Evolutionary conservation across 1,140 invertebrate genomes (phyloP).

Genomic region (Hypothenemus hampei): DNA sequence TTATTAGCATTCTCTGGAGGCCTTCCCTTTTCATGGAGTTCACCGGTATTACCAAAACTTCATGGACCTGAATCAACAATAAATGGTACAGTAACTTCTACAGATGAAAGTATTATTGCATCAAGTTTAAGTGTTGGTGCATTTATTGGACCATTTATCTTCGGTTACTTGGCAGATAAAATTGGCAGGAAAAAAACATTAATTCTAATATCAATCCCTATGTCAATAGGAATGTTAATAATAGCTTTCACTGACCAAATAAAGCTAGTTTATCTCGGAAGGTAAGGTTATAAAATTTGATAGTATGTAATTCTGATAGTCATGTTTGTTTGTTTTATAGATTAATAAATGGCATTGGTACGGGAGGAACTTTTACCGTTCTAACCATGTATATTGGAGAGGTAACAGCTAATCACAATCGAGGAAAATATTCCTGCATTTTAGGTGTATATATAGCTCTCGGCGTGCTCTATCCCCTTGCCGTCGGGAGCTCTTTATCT

Average conservation of each 20-base stretch:
- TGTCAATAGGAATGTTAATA: constrained; percentile 5
- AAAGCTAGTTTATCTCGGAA: neutral
- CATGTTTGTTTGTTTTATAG: constrained; percentile 47
- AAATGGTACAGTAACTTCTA: neutral
- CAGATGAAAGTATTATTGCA: constrained; percentile 42
- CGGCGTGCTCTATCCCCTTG: constrained; percentile 46
- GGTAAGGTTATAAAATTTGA: neutral
- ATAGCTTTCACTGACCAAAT: neutral
- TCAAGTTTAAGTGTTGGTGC: constrained; percentile 74
- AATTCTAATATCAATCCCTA: constrained; percentile 43
- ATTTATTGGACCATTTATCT: constrained; percentile 43
- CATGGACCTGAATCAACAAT: neutral
- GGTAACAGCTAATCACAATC: constrained; percentile 43
- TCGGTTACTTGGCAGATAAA: constrained; percentile 42
- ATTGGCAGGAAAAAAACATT: constrained; percentile 47
- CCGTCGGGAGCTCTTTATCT: constrained; percentile 53
- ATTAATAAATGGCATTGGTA: constrained; percentile 44
- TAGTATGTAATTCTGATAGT: no score
- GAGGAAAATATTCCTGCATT: constrained; percentile 29
- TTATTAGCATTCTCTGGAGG: no score
- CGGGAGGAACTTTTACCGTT: constrained; percentile 47
- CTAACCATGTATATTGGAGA: constrained; percentile 50
- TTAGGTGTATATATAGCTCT: constrained; percentile 32
- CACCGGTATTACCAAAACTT: no score
- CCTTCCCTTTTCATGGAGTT: no score